Conservation (phyloP, 2,888 invertebrate genomes). For the Dasypogon diadema region DNA sequence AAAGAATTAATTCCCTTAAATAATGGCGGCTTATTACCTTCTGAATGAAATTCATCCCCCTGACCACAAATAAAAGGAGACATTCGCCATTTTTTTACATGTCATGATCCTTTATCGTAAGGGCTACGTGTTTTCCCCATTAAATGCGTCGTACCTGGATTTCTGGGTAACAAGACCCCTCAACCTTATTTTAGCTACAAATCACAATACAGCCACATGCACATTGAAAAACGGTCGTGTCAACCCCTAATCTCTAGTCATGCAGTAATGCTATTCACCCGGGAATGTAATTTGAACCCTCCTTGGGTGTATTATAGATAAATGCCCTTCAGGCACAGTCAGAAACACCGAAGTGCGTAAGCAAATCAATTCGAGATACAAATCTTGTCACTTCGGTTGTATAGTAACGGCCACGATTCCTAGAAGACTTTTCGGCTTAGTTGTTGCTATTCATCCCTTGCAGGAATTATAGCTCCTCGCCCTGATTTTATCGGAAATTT, state of each 20-base stretch:
- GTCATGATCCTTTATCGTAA: conserved; percentile 26
- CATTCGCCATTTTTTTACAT: conserved; percentile 37
- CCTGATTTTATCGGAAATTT: conserved; percentile 38
- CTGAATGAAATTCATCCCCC: conserved; percentile 3
- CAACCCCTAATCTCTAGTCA: conserved; percentile 48
- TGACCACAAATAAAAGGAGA: conserved; percentile 21
- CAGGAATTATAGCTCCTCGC: background rate
- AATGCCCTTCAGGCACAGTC: conserved; percentile 35
- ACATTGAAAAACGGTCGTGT: conserved; percentile 43
- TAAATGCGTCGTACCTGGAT: conserved; percentile 36
- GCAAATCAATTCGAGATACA: conserved; percentile 50
- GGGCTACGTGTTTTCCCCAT: background rate
- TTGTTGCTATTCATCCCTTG: conserved; percentile 6
- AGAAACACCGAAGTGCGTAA: conserved; percentile 44
- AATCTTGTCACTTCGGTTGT: conserved; percentile 33
- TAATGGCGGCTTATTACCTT: conserved; percentile 5
- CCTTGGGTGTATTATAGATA: conserved; percentile 41
- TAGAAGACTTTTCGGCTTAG: conserved; percentile 32
- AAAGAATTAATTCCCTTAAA: conserved; percentile 8
- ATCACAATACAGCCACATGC: conserved; percentile 42
- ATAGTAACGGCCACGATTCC: conserved; percentile 1
- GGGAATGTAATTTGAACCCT: conserved; percentile 46
- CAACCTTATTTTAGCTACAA: conserved; percentile 12
- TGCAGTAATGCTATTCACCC: conserved; percentile 44
- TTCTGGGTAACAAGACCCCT: conserved; percentile 30